Base-by-base conservation (phyloP, 2,113 vertebrate genomes). In the Kryptolebias marmoratus region DNA sequence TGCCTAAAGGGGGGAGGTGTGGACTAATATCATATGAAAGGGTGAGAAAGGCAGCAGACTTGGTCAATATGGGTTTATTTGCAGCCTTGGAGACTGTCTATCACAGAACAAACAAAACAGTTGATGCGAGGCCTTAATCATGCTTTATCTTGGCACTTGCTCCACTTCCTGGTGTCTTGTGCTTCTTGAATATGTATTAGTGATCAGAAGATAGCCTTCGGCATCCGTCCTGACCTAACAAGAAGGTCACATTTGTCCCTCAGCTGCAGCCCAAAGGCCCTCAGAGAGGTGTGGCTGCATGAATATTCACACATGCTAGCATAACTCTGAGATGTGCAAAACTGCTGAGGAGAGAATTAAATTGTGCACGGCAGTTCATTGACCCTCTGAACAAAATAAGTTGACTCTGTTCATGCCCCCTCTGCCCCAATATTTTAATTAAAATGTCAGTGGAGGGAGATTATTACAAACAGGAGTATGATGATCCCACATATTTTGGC, bases 51-150 rank as follows among this genome's bases (percentile, higher is more conserved):
- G 67, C 56, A 42, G 55, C 69, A 75, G 71, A 78, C 78, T 72
- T 45, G 36, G 79, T 87, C 80, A 90, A 90, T 87, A 88, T 83
- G 73, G 76, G 81, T 78, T 81, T 64, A 77, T 52, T 53, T 56
- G 64, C 64, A 66, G 63, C 78, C 68, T 56, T 56, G 61, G 57
- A 64, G 78, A 72, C 52, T 52, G 27, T 56, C 73, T 59, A 55
- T 77, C 62, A 64, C 67, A 72, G 61, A 68, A 18, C 64, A 80
- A 78, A 85, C 56, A 73, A 50, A 68, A 52, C 36, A 61, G 55
- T 15, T 45, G n/a, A 57, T 14, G 55, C 48, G 56, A 22, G 64
- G 80, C 73, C 59, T 84, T 67, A 73, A 86, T 80, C 28, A 18
- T 11, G 1, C 12, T 57, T 28, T 28, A 55, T 79, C 32, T 57